Conservation (phyloP, 2,797 vertebrate species). For the Coendou prehensilis region DNA sequence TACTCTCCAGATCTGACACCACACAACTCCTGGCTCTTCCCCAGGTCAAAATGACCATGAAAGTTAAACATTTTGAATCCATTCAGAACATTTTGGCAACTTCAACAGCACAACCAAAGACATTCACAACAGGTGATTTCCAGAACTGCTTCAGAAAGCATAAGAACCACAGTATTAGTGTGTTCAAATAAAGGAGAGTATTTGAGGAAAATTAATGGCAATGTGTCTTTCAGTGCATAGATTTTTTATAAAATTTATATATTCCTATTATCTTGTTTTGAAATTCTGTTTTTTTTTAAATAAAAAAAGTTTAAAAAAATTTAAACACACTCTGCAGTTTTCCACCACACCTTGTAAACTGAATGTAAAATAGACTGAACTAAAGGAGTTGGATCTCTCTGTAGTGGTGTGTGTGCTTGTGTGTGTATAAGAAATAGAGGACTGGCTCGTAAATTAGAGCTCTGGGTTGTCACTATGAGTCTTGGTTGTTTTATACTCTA, state of each 20-base stretch:
- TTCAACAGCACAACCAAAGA: background rate
- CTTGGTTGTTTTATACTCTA: conserved; percentile 3
- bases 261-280: background rate
- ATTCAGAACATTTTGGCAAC: background rate
- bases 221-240: background rate
- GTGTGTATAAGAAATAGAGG: background rate
- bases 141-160: background rate
- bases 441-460: background rate
- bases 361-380: background rate
- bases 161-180: background rate
- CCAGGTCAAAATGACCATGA: background rate
- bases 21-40: background rate
- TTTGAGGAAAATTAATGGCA: background rate
- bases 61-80: background rate
- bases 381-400: background rate
- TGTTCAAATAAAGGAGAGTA: background rate
- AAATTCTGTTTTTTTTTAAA: background rate
- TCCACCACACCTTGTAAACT: background rate
- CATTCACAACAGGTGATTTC: background rate
- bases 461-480: background rate
- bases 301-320: background rate
- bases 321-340: background rate
- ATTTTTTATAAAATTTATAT: background rate
- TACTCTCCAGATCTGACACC: background rate
- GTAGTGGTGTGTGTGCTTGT: background rate